Conservation (phyloP, 2,113 vertebrate species). For the Neogale vison region DNA sequence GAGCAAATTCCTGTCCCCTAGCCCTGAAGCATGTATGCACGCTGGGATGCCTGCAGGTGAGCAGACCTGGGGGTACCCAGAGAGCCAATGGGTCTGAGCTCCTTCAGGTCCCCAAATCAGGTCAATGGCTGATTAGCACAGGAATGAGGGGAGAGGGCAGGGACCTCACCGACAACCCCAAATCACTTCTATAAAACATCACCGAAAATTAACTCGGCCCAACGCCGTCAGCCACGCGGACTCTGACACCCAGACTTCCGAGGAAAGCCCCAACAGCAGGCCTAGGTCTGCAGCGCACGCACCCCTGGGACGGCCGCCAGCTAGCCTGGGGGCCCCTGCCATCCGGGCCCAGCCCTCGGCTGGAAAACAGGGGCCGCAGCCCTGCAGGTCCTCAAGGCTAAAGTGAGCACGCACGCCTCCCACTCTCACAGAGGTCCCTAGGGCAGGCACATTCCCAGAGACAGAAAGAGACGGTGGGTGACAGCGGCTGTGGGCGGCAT, state of each 20-base stretch:
- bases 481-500: not conserved
- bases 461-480: not conserved
- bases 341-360: not conserved
- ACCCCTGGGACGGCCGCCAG: not conserved
- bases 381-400: not conserved
- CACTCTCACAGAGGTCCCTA: not conserved
- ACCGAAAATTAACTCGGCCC: not conserved
- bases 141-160: not conserved
- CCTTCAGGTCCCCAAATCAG: not conserved
- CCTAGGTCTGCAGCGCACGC: not conserved
- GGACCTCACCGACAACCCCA: not conserved
- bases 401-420: not conserved
- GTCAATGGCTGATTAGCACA: not conserved
- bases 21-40: fast-evolving
- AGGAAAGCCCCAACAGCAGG: not conserved
- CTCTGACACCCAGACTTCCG: not conserved
- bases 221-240: not conserved
- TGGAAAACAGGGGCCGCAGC: not conserved
- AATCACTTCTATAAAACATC: not conserved
- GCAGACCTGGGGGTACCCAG: not conserved
- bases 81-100: not conserved
- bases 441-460: not conserved
- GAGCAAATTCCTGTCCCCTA: not conserved
- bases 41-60: not conserved
- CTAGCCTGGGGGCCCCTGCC: not conserved